Conservation (phyloP, 1,140 invertebrate genomes). For the Heterodera schachtii region DNA sequence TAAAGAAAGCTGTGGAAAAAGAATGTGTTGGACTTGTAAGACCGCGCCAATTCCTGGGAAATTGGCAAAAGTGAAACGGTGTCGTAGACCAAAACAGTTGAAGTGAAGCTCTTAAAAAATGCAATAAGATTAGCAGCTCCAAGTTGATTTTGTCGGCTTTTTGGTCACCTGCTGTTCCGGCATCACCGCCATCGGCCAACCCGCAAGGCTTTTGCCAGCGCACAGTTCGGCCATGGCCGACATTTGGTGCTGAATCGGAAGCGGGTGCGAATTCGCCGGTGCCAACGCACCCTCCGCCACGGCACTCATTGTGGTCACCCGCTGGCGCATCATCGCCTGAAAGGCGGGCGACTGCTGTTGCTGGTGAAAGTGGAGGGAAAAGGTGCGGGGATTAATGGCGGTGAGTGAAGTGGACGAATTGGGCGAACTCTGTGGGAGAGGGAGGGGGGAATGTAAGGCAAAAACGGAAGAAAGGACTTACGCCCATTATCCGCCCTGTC, state of each 20-base stretch:
- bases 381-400: background rate
- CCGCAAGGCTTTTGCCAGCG: background rate
- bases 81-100: slow-evolving; percentile 37
- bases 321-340: background rate
- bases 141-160: background rate
- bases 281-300: background rate
- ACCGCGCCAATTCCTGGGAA: slow-evolving; percentile 25
- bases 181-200: slow-evolving; percentile 24
- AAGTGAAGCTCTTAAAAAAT: slow-evolving; percentile 29
- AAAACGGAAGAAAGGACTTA: background rate
- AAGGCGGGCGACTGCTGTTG: background rate
- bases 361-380: slow-evolving; percentile 2
- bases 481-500: background rate
- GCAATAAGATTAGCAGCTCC: background rate
- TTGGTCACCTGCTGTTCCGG: slow-evolving; percentile 27
- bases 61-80: slow-evolving; percentile 28
- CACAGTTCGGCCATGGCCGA: slow-evolving; percentile 11
- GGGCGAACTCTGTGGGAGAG: background rate
- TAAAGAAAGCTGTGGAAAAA: background rate
- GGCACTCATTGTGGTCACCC: background rate
- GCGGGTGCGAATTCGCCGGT: background rate
- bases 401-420: slow-evolving; percentile 13
- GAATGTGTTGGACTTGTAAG: slow-evolving; percentile 19
- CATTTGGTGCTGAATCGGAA: slow-evolving; percentile 20
- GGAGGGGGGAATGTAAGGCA: background rate